Evolutionary conservation across 2,113 vertebrate species (phyloP), one percentile per base, ranked within the genome.

Genomic region (Bettongia penicillata): DNA sequence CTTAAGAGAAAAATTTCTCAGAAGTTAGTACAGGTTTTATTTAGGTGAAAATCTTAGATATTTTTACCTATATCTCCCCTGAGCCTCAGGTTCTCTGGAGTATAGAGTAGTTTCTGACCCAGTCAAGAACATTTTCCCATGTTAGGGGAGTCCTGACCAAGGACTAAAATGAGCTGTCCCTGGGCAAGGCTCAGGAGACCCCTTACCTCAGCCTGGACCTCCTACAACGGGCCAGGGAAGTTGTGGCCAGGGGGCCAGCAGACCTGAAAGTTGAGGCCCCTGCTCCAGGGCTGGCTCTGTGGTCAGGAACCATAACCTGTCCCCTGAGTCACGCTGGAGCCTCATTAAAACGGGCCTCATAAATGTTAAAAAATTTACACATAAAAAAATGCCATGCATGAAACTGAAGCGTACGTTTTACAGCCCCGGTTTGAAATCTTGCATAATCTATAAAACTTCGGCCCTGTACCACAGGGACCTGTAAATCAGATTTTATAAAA

Each of bases 321-420:
- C 98, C 98, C 98, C 0, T 0, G 98, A 97, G 98, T 97, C 98
- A 98, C 98, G 97, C 95, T 98, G 97, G 98, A 98, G 98, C 97
- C 98, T 99, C 98, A 98, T 98, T 99, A 99, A 99, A 98, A 98
- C 8, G 53, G 97, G 98, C 97, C 98, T 98, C 98, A 98, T 99
- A 99, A 99, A 98, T 95, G 97, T 98, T 98, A 95, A 98, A 98
- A 98, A 99, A 98, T 98, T 98, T 98, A 99, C 98, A 98, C 98
- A 98, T 98, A 98, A 99, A 98, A 97, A 98, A 98, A 98, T 98
- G 98, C 98, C 97, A 97, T 98, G 98, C 93, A 89, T 97, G 90
- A 84, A 98, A 98, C 97, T 89, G 98, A 98, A 98, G 98, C 97
- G 96, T 98, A 97, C 96, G 90, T 98, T 99, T 99, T 98, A 98